Evolutionary conservation across 2,113 vertebrate species (phyloP), one percentile per base, ranked within the genome.

Genomic region (Amphilophus citrinellus): DNA sequence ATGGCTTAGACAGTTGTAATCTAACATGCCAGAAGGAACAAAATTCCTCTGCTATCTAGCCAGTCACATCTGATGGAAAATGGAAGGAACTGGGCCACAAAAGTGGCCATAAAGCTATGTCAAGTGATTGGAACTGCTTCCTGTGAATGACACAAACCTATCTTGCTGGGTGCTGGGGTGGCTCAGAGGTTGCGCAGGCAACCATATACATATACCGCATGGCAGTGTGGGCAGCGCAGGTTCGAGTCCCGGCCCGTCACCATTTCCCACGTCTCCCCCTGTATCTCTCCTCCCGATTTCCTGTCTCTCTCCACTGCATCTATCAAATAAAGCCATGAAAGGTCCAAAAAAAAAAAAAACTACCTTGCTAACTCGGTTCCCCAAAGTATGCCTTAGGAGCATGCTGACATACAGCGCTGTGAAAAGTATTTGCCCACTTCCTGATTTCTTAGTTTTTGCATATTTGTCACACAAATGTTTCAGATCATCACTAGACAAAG

Each of bases 1-100:
- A 78, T 37, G 71, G 61, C 50, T 88, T 68, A 87, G 77, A 87
- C 80, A 83, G 37, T 44, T 87, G 30, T 84, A 84, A 90, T 91
- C 91, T 87, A 73, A 76, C 68, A 58, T 66, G 80, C 77, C 50
- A 2, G 8, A 73, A 50, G 84, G 82, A 82, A 79, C 32, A 60
- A 87, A 87, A 87, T 58, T 61, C 47, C n/a, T 62, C 80, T 83
- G 53, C 85, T 86, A 84, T 80, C 63, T 82, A 86, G 71, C 84
- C 80, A 87, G 77, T 91, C 83, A 84, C 73, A 76, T 80, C 73
- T 76, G 17, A 32, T 47, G 37, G 30, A 77, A 35, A 83, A 71
- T 37, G 15, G 50, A 77, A 76, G 50, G 35, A n/a, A 56, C 20
- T n/a, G 57, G 66, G 11, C 53, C 2, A 14, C 20, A 76, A 27